phyloP scores from a whole-genome alignment of 1,140 invertebrate genomes.

The roundworm (Caenorhabditis elegans) region DNA sequence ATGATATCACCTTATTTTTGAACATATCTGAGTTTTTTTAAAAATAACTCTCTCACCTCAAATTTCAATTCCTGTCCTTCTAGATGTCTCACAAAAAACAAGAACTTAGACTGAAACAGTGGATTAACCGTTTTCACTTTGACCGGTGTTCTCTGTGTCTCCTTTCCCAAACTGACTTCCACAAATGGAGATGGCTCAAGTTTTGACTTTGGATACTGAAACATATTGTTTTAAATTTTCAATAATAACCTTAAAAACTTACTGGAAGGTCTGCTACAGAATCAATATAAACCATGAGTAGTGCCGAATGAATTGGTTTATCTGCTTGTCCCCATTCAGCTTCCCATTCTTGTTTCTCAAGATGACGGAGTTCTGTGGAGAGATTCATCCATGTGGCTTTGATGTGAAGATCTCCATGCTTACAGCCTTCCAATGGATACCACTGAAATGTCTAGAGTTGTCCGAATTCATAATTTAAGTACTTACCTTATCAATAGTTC shows the following conservation, averaged over 20 bases:
- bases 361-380: slow-evolving; percentile 45
- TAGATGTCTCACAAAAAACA: slow-evolving; percentile 61
- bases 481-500: slow-evolving; percentile 52
- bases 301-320: slow-evolving; percentile 60
- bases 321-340: slow-evolving; percentile 59
- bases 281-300: slow-evolving; percentile 65
- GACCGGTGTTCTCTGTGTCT: slow-evolving; percentile 58
- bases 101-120: slow-evolving; percentile 56
- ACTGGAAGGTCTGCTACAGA: slow-evolving; percentile 58
- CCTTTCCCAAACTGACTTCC: slow-evolving; percentile 58
- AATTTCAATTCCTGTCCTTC: slow-evolving; percentile 61
- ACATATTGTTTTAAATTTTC: background rate
- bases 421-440: slow-evolving; percentile 65
- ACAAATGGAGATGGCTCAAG: slow-evolving; percentile 64
- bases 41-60: slow-evolving; percentile 40
- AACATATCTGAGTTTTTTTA: slow-evolving; percentile 3
- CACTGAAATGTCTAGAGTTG: slow-evolving; percentile 46
- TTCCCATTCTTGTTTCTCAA: slow-evolving; percentile 44
- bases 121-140: slow-evolving; percentile 56
- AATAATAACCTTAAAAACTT: background rate
- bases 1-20: background rate
- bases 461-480: too few relatives aligned
- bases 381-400: slow-evolving; percentile 60
- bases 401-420: slow-evolving; percentile 63
- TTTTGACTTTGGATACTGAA: slow-evolving; percentile 57